Evolutionary conservation across 2,113 vertebrate species (phyloP), one percentile per base, ranked within the genome.

Genomic region (Malurus alboscapulatus): DNA sequence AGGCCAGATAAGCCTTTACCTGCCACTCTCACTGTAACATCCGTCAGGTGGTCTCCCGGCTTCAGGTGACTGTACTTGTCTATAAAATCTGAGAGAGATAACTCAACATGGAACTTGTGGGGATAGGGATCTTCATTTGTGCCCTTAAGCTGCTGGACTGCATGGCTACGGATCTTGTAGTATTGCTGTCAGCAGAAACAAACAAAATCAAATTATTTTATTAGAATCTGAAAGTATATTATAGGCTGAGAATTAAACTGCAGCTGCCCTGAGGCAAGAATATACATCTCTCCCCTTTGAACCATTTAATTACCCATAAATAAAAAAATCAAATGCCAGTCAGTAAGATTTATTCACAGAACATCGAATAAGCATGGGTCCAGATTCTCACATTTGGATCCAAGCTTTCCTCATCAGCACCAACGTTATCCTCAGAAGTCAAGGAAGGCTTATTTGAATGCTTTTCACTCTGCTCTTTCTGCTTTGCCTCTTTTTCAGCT

Each of bases 111-210:
- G 94, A 98, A 99, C 94, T 99, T 99, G 97, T 99, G 99, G 25
- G 99, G 99, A 95, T 99, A 99, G 0, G 99, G 99, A 90, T 99
- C 98, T 91, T 99, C 98, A 2, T n/a, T 95, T 24, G 96, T 99
- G 84, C 98, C 97, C 96, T 99, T 99, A 87, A 99, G 97, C 17
- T 98, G 98, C 57, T 99, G 98, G 91, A 99, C 44, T 18, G 99
- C 99, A 80, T 99, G 98, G 53, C 98, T 98, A 62, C 99, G 98
- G 85, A 99, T 99, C 98, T 99, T 99, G 96, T 97, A 99, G 95
- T 99, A 99, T 99, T 99, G 99, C 99, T 99, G 87, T 62, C 54
- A 84, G 19, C 71, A 79, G 17, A 93, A 74, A 91, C 44, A 91
- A 84, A 93, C 34, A 85, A 71, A 90, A 74, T 4, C 7, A 86